Conservation (phyloP, 2,888 invertebrate genomes). For the Tortrix viridana region DNA sequence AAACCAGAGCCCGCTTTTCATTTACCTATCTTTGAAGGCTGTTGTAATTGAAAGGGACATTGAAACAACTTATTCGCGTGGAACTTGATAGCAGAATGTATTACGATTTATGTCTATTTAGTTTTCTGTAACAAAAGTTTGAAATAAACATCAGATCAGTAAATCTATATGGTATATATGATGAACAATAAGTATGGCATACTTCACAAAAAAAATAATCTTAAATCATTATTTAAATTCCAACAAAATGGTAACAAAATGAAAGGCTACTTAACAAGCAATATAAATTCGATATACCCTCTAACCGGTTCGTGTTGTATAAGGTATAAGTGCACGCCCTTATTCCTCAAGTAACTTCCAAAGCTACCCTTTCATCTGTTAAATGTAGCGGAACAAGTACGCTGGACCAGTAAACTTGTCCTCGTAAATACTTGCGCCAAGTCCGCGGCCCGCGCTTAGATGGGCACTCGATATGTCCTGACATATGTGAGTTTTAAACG, state of each 20-base stretch:
- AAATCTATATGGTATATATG: too few relatives aligned
- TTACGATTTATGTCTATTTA: constrained; percentile 53
- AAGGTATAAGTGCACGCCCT: constrained; percentile 39
- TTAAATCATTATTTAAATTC: too few relatives aligned
- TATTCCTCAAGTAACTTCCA: constrained; percentile 40
- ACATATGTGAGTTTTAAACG: not conserved
- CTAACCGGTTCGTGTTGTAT: constrained; percentile 4
- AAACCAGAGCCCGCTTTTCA: constrained; percentile 72
- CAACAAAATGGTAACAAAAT: too few relatives aligned
- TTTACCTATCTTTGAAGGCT: constrained; percentile 67
- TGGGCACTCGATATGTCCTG: constrained; percentile 13
- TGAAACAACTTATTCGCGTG: constrained; percentile 67
- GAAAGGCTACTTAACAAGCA: not conserved
- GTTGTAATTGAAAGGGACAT: constrained; percentile 76
- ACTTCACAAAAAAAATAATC: too few relatives aligned
- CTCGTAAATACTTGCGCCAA: constrained; percentile 30
- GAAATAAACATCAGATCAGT: not conserved
- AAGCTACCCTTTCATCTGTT: constrained; percentile 46
- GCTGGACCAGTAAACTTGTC: constrained; percentile 42
- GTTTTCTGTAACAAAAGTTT: constrained; percentile 36
- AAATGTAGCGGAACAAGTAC: constrained; percentile 55
- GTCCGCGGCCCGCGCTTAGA: constrained; percentile 11
- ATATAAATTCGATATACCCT: constrained; percentile 15
- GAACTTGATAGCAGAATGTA: constrained; percentile 69
- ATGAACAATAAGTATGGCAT: too few relatives aligned